Evolutionary conservation across 1,140 invertebrate species (phyloP).

Genomic region (Caligus rogercresseyi): DNA sequence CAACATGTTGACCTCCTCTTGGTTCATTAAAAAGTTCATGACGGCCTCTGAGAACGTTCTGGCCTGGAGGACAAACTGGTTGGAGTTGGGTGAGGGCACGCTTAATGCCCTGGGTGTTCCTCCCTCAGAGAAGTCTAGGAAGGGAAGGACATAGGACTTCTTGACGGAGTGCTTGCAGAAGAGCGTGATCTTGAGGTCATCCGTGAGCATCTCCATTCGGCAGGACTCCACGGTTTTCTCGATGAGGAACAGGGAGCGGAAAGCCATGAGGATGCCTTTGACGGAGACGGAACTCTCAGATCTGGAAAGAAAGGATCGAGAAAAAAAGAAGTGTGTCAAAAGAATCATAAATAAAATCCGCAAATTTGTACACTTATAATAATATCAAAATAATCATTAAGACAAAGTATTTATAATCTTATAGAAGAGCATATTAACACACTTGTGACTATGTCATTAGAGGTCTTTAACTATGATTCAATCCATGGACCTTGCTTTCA

Average conservation of each 20-base stretch:
- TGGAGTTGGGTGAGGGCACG: no score
- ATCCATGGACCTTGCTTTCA: no score
- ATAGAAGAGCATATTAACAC: no score
- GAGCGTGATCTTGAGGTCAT: not conserved
- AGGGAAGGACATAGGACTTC: not conserved
- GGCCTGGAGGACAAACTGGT: not conserved
- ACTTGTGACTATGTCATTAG: no score
- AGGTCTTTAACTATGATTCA: no score
- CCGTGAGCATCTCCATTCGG: not conserved
- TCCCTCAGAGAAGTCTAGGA: not conserved
- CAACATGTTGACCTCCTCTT: not conserved
- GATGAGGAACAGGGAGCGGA: not conserved
- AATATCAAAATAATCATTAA: no score
- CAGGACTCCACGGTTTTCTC: not conserved
- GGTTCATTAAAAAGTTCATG: constrained; percentile 1
- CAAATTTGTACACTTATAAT: no score
- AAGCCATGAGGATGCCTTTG: not conserved
- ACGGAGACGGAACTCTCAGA: not conserved
- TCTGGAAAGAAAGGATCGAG: not conserved
- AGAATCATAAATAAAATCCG: not conserved
- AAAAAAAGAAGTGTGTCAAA: not conserved
- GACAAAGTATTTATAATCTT: no score
- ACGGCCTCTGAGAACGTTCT: not conserved
- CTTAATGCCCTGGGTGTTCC: not conserved
- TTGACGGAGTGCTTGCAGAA: not conserved